Evolutionary conservation across 1,140 invertebrate species (phyloP).

Genomic region (Halyomorpha halys): DNA sequence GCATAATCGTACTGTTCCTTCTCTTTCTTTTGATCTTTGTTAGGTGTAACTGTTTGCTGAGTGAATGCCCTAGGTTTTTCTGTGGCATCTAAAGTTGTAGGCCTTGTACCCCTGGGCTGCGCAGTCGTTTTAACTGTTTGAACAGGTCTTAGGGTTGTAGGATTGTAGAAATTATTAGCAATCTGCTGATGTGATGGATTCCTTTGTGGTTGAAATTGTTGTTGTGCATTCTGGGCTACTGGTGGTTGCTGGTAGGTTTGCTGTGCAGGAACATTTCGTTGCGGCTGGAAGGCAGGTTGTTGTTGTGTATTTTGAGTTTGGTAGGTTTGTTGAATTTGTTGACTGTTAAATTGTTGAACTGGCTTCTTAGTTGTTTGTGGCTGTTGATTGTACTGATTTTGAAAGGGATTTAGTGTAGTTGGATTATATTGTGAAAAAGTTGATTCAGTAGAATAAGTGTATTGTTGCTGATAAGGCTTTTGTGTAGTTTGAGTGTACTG

Average conservation of each 20-base stretch:
- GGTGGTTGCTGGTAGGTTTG: not conserved
- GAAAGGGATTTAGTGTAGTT: constrained; percentile 13
- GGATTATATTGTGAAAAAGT: constrained; percentile 2
- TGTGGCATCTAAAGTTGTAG: constrained; percentile 15
- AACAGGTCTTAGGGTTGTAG: constrained; percentile 9
- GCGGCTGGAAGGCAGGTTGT: not conserved
- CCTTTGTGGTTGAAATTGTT: constrained; percentile 5
- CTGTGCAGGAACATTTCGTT: not conserved
- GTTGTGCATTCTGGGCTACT: not conserved
- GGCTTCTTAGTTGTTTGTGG: not conserved
- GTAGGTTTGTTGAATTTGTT: not conserved
- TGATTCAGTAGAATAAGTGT: not conserved
- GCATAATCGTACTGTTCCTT: constrained; percentile 33
- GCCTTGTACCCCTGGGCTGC: not conserved
- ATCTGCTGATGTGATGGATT: not conserved
- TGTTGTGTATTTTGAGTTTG: constrained; percentile 10
- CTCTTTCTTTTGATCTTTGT: constrained; percentile 24
- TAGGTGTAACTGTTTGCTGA: constrained; percentile 9
- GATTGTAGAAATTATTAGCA: not conserved
- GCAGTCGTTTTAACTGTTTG: not conserved
- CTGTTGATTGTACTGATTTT: constrained; percentile 9
- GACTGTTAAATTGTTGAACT: constrained; percentile 10
- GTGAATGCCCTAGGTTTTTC: constrained; percentile 21
- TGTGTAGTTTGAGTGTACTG: constrained; percentile 4
- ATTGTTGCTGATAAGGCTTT: constrained; percentile 9